These are phyloP conservation scores for Megaustenia siamemsis DNA, from an alignment of 2,888 invertebrate species.

Conservation along the genomic window DNA sequence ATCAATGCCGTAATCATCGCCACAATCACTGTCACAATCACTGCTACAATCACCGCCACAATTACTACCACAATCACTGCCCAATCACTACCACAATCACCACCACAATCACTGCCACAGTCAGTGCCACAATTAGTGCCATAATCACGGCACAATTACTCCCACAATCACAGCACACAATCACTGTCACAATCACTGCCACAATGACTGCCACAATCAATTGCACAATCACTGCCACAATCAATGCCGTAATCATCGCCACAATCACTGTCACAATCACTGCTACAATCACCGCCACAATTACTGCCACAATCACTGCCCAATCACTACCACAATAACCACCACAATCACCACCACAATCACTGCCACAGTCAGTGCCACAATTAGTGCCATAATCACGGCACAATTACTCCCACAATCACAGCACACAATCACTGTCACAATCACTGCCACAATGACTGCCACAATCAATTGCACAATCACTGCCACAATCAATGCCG, in stretches of 20 bases:
- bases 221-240: neutral
- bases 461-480: neutral
- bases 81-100: neutral
- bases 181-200: neutral
- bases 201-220: neutral
- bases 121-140: neutral
- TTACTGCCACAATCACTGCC: neutral
- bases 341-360: neutral
- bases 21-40: neutral
- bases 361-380: neutral
- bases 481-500: neutral
- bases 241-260: neutral
- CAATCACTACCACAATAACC: neutral
- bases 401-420: neutral
- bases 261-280: neutral
- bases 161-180: neutral
- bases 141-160: neutral
- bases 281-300: neutral
- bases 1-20: neutral
- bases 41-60: neutral
- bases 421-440: neutral
- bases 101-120: neutral
- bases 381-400: neutral
- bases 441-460: neutral
- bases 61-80: neutral